Evolutionary conservation across 2,797 vertebrate species (phyloP), one percentile per base, ranked within the genome.

Genomic region (Sebastes ruberrimus): DNA sequence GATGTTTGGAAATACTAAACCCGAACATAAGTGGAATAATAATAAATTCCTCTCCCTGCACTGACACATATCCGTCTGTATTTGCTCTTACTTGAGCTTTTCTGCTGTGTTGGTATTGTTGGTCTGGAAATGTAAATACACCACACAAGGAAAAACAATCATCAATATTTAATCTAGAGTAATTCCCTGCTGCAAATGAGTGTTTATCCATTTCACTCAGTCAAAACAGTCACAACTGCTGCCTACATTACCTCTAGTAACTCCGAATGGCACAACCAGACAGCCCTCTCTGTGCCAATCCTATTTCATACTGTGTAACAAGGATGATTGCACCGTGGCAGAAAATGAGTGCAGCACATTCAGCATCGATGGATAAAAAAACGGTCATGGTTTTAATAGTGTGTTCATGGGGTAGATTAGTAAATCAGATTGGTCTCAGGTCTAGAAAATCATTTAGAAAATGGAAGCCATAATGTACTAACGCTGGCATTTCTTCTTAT

Each of bases 381-480:
- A 23, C 35, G 27, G 71, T 68, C 82, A 88, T 81, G 83, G 79
- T 81, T 89, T 87, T 81, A 84, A 87, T 82, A 85, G 71, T 88
- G 84, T 89, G 74, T 80, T 83, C 27, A 11, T 79, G 20, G 73
- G 74, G 32, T 71, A 86, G 82, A 92, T 93, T 90, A 88, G 80
- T 80, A 76, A 93, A 94, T 88, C 70, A 80, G 68, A 93, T 91
- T 89, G 76, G 88, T 91, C 84, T 93, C 88, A 92, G 85, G 88
- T 86, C 70, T 72, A 72, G 69, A 84, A 77, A 83, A 79, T 78
- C 13, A 86, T 69, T 78, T 77, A 69, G 53, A 88, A 87, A 87
- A 84, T 78, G 10, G 67, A 74, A 76, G 74, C 78, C 53, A 5
- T 71, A 64, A 74, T 25, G 59, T 20, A 7, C 7, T 5, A 66